Evolutionary conservation across 2,113 vertebrate species (phyloP).

Genomic region (Podarcis cretensis): DNA sequence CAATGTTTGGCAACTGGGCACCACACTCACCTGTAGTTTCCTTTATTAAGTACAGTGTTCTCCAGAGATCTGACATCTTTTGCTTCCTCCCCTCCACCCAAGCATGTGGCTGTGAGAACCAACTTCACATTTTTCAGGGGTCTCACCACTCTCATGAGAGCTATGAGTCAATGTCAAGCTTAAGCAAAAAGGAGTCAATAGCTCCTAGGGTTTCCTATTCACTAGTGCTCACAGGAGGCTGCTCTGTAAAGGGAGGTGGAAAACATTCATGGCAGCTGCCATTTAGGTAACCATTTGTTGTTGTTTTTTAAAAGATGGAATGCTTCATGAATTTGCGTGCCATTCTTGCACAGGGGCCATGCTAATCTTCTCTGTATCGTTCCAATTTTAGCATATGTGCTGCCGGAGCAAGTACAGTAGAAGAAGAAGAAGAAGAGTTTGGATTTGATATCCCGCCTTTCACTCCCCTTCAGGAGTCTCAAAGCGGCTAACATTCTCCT

Average conservation of each 20-base stretch:
- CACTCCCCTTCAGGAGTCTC: too few relatives aligned
- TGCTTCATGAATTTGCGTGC: too few relatives aligned
- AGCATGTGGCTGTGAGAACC: slow-evolving; percentile 58
- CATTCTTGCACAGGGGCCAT: too few relatives aligned
- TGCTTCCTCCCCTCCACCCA: slow-evolving; percentile 61
- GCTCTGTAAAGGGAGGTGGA: slow-evolving; percentile 61
- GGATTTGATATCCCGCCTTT: too few relatives aligned
- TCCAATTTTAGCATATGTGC: too few relatives aligned
- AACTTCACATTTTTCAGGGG: slow-evolving; percentile 62
- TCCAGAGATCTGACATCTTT: slow-evolving; percentile 65
- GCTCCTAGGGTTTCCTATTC: slow-evolving; percentile 65
- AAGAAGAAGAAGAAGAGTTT: too few relatives aligned
- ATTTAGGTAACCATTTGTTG: slow-evolving; percentile 52
- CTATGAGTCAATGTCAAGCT: slow-evolving; percentile 62
- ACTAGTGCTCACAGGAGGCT: slow-evolving; percentile 66
- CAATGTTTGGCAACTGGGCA: slow-evolving; percentile 63
- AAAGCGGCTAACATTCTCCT: too few relatives aligned
- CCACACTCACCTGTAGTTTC: slow-evolving; percentile 70
- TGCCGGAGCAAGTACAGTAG: not conserved
- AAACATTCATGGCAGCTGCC: slow-evolving; percentile 58
- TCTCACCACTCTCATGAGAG: slow-evolving; percentile 61
- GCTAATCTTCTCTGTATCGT: too few relatives aligned
- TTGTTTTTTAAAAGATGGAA: too few relatives aligned
- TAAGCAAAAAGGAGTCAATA: slow-evolving; percentile 62
- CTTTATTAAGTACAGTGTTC: slow-evolving; percentile 66